These are phyloP conservation scores for Rhabdomys dilectus DNA, from an alignment of 2,113 vertebrate species.

Conservation along the genomic window DNA sequence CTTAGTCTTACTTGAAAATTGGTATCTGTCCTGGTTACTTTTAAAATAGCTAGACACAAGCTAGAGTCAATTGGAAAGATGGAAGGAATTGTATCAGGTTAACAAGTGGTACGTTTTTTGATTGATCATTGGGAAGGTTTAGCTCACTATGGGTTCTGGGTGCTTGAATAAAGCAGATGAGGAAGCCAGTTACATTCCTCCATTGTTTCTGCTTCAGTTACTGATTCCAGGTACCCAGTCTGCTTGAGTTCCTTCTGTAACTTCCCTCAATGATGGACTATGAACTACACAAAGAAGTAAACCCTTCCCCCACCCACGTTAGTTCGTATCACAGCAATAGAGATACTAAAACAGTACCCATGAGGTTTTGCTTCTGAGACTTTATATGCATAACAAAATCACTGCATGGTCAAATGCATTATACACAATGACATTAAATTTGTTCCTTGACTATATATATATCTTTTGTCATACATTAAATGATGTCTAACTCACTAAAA, in stretches of 20 bases:
- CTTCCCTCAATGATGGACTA: not conserved
- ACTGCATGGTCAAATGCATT: not conserved
- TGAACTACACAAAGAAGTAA: not conserved
- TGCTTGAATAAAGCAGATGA: not conserved
- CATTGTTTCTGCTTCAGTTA: not conserved
- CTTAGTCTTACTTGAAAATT: not conserved
- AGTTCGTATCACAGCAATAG: not conserved
- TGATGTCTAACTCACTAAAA: not conserved
- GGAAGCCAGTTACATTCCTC: not conserved
- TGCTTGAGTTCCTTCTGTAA: not conserved
- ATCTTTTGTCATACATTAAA: not conserved
- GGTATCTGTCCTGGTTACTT: not conserved
- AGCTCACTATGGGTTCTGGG: not conserved
- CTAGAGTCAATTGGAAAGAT: not conserved
- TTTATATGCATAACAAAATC: not conserved
- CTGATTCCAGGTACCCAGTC: not conserved
- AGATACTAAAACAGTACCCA: not conserved
- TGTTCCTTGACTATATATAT: not conserved
- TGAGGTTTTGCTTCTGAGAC: not conserved
- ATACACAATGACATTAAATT: not conserved
- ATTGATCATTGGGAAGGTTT: not conserved
- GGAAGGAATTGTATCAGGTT: not conserved
- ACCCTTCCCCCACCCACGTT: not conserved
- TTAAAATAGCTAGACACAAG: not conserved
- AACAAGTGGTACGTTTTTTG: not conserved